Conservation (phyloP, 2,888 invertebrate species). For the Dryobotodes eremita region DNA sequence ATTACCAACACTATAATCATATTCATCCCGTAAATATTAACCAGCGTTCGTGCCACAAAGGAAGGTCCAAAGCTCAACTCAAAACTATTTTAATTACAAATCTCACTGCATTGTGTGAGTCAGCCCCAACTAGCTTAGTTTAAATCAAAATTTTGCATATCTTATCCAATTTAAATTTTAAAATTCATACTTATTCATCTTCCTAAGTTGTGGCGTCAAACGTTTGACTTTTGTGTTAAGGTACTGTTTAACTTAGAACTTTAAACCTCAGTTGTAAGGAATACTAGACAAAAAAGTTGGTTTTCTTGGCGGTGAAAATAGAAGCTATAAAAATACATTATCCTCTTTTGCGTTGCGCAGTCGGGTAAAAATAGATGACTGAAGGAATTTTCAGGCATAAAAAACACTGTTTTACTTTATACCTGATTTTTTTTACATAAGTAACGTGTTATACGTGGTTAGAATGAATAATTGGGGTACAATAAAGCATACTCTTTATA, state of each 20-base stretch:
- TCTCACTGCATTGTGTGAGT: conserved; percentile 52
- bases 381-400: not conserved
- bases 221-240: conserved; percentile 65
- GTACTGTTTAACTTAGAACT: conserved; percentile 46
- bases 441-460: not conserved
- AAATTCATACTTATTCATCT: conserved; percentile 81
- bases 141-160: conserved; percentile 78
- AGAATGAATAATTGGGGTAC: too few species aligned
- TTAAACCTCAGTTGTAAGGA: conserved; percentile 35
- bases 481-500: not conserved
- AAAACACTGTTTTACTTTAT: not conserved
- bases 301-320: not conserved
- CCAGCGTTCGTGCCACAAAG: not conserved
- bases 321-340: not conserved
- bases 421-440: not conserved
- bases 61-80: not conserved
- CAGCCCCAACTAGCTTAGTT: conserved; percentile 47
- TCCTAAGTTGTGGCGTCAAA: conserved; percentile 58
- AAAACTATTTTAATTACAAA: conserved; percentile 34
- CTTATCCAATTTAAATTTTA: conserved; percentile 81
- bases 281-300: conserved; percentile 12
- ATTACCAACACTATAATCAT: not conserved
- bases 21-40: not conserved
- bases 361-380: not conserved
- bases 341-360: too few species aligned